Percentiles rank a stretch among this genome's conserved stretches.
These are phyloP conservation scores for Scopus umbretta DNA, from an alignment of 2,113 vertebrate genomes.

Conservation along the genomic window DNA sequence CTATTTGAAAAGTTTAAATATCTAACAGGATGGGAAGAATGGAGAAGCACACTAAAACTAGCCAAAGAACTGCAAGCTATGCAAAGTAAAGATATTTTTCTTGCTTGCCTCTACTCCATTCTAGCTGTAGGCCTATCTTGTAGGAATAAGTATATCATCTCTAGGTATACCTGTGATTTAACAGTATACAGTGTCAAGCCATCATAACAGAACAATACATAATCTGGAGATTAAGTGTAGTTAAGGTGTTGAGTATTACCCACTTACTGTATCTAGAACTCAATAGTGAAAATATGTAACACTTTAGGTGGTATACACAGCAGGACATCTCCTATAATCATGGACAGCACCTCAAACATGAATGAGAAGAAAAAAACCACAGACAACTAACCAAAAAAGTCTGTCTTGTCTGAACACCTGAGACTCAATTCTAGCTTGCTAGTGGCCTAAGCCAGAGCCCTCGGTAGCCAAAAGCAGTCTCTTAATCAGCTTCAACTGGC, in stretches of 20 bases:
- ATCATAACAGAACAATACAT: background rate
- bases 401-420: background rate
- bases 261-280: background rate
- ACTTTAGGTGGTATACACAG: background rate
- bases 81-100: background rate
- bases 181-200: background rate
- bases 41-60: background rate
- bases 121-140: background rate
- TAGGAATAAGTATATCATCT: background rate
- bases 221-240: background rate
- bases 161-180: background rate
- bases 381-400: background rate
- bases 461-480: background rate
- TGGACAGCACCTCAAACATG: accelerated
- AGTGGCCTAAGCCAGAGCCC: background rate
- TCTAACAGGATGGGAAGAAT: background rate
- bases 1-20: background rate
- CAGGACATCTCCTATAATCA: background rate
- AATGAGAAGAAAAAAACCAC: background rate
- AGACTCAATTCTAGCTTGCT: background rate
- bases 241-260: background rate
- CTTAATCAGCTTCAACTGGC: conserved; percentile 26
- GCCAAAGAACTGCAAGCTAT: background rate
- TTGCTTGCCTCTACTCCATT: background rate
- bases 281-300: background rate